phyloP scores from a whole-genome alignment of 2,113 vertebrate genomes.

The Cynocephalus volans region DNA sequence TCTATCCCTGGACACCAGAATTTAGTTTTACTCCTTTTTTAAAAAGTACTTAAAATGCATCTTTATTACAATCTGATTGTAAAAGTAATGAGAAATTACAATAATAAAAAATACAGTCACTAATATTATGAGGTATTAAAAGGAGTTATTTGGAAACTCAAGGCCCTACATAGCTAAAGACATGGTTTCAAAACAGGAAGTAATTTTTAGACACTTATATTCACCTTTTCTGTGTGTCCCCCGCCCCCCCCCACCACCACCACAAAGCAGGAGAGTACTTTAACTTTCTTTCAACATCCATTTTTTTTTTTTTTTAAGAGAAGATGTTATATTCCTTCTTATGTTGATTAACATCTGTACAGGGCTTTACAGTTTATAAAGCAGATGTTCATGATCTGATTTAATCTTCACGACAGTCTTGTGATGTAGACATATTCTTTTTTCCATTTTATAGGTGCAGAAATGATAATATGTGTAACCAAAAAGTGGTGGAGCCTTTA shows the following conservation, averaged over 20 bases:
- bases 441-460: neutral
- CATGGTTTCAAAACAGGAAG: neutral
- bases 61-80: neutral
- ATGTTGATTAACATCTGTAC: neutral
- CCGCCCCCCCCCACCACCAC: neutral
- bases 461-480: neutral
- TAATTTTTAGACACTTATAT: neutral
- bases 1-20: neutral
- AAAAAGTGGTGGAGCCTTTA: neutral
- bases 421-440: neutral
- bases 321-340: neutral
- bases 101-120: neutral
- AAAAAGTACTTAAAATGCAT: neutral
- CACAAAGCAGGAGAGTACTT: neutral
- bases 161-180: neutral
- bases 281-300: neutral
- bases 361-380: neutral
- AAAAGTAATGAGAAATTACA: slow-evolving; percentile 20
- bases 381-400: neutral
- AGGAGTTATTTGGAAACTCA: slow-evolving; percentile 15
- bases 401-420: slow-evolving; percentile 17
- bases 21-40: neutral
- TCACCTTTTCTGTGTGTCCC: neutral
- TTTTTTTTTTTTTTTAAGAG: neutral
- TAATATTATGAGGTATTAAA: neutral